Conservation (phyloP, 2,797 vertebrate species). For the Rhinogobio ventralis region DNA sequence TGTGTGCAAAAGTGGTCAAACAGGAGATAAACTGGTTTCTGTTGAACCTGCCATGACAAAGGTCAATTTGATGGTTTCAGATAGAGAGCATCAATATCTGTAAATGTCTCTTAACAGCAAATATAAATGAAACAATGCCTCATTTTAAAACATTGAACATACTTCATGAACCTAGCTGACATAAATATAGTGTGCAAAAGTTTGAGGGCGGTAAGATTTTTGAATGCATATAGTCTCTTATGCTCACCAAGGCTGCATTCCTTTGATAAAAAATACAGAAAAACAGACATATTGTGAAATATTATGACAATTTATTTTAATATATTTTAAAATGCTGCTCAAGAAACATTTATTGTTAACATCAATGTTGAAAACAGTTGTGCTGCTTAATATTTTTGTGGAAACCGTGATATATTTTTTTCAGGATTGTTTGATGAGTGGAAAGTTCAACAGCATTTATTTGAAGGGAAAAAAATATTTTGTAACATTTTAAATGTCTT, state of each 20-base stretch:
- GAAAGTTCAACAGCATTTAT: neutral
- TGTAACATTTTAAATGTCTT: no score
- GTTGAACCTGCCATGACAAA: neutral
- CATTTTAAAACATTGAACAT: neutral
- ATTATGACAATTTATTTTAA: neutral
- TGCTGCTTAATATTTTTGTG: neutral
- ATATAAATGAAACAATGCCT: neutral
- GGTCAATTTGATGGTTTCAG: slow-evolving; percentile 1
- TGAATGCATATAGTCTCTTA: neutral
- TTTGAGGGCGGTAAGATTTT: neutral
- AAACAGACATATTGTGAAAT: neutral
- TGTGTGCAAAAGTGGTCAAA: slow-evolving; percentile 16
- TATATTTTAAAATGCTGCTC: neutral
- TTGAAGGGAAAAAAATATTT: no score
- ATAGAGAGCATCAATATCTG: neutral
- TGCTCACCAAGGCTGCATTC: neutral
- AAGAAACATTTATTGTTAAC: neutral
- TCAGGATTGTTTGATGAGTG: neutral
- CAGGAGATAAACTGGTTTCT: slow-evolving; percentile 32
- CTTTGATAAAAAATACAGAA: neutral
- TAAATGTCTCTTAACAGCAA: neutral
- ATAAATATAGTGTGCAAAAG: no score
- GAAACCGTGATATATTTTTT: neutral
- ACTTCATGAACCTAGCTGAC: neutral
- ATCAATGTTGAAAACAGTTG: neutral